Percentiles rank a stretch among this genome's conserved stretches.
phyloP scores from a whole-genome alignment of 2,797 vertebrate species.

The Sternarchorhynchus goeldii region DNA sequence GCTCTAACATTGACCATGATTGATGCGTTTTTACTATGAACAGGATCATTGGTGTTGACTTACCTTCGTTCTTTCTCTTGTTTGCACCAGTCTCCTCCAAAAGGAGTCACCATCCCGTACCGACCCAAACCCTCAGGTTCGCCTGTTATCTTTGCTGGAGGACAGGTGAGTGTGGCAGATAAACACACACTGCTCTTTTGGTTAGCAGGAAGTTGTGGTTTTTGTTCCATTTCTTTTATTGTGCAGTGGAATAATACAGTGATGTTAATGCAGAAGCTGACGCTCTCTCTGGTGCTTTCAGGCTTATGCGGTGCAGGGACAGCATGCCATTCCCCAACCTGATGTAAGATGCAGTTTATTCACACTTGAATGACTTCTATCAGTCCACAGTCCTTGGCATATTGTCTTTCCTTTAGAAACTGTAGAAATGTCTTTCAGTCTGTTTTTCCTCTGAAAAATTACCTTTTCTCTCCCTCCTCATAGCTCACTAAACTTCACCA shows the following conservation, averaged over 20 bases:
- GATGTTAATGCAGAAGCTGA: background rate
- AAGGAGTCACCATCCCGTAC: constrained; percentile 98
- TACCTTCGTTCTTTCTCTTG: background rate
- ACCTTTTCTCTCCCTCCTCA: constrained; percentile 57
- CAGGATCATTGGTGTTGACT: background rate
- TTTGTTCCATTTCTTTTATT: no score
- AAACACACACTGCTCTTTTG: background rate
- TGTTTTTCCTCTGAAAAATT: background rate
- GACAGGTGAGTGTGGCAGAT: constrained; percentile 80
- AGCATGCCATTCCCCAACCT: constrained; percentile 99
- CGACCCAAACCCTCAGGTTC: constrained; percentile 98
- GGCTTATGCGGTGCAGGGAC: constrained; percentile 99
- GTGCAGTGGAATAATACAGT: background rate
- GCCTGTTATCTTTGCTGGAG: constrained; percentile 98
- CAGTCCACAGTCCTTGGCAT: background rate
- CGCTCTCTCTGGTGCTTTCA: constrained; percentile 82
- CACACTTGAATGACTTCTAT: background rate
- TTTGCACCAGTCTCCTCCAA: constrained; percentile 89
- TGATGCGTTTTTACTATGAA: background rate
- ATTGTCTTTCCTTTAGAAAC: background rate
- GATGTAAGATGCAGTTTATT: constrained; percentile 84
- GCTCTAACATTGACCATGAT: no score
- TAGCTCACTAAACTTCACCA: constrained; percentile 99
- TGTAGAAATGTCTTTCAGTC: background rate
- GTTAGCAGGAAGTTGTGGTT: background rate